phyloP scores from a whole-genome alignment of 2,113 vertebrate genomes.

The Anhinga rufa region DNA sequence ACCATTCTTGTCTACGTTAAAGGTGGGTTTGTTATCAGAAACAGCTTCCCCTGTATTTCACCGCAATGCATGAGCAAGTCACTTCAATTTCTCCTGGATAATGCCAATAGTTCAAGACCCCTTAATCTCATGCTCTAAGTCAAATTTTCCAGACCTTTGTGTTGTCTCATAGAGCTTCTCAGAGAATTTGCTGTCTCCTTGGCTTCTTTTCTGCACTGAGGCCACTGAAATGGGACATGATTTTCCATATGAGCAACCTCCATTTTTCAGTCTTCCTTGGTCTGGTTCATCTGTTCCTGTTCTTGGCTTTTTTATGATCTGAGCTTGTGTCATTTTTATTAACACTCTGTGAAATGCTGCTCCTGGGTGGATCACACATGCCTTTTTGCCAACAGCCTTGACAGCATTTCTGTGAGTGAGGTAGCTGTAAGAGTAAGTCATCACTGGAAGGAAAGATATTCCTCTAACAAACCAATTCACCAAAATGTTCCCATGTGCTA shows the following conservation, averaged over 20 bases:
- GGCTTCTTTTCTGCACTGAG: background rate
- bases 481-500: background rate
- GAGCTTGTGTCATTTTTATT: background rate
- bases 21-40: background rate
- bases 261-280: background rate
- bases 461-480: background rate
- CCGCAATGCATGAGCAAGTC: background rate
- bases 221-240: background rate
- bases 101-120: background rate
- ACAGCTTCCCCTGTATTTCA: background rate
- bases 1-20: background rate
- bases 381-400: background rate
- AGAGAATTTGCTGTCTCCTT: background rate
- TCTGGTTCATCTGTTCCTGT: background rate
- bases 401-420: background rate
- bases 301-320: background rate
- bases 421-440: background rate
- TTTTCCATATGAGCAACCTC: background rate
- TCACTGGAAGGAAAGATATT: background rate
- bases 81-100: background rate
- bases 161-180: background rate
- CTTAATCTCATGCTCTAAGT: background rate
- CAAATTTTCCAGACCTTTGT: background rate
- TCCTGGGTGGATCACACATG: background rate
- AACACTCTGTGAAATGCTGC: background rate